Evolutionary conservation across 92 coral and sea anemone species (phyloP), one percentile per base, ranked within the genome.

Genomic region (Epizoanthus rinbou): DNA sequence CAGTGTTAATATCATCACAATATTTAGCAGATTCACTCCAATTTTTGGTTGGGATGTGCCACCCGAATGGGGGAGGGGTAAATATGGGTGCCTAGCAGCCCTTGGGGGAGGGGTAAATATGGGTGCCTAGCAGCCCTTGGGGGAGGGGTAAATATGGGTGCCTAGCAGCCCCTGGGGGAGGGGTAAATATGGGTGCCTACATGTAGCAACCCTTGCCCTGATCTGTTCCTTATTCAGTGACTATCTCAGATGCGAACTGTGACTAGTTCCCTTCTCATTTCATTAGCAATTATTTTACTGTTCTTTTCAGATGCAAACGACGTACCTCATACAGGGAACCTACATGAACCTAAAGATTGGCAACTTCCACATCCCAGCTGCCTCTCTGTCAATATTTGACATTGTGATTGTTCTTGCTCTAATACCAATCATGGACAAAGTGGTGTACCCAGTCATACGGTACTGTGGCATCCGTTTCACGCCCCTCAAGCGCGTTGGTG

Each of bases 341-440:
- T 92, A 88, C 91, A 94, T 97, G 99, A 86, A 50, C 11, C 83
- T 94, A 8, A 18, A 82, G 19, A 21, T 91, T 22, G 86, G 96
- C 23, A 47, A 33, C 1, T 64, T 87, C 71, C 52, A 23, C 0
- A 57, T 89, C 58, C 92, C 92, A 4, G 92, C 92, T 6, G 99
- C 94, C 5, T 90, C 95, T 0, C 92, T 97, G 1, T 71, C 82
- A 33, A 57, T 94, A 22, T 90, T 97, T 64, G 97, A 90, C 79
- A 87, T 79, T 25, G 53, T 84, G 28, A 76, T 81, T 14, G 90
- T 97, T 18, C 84, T 97, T 4, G 10, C 89, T 11, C 88, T 97
- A 0, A 90, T 97, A 37, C 99, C 99, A 1, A 69, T 97, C 57
- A 92, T 97, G 90, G 98, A 94, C 86, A 92, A 92, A 78, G 85